phyloP scores from a whole-genome alignment of 2,888 invertebrate species.

The Athalia circularis region DNA sequence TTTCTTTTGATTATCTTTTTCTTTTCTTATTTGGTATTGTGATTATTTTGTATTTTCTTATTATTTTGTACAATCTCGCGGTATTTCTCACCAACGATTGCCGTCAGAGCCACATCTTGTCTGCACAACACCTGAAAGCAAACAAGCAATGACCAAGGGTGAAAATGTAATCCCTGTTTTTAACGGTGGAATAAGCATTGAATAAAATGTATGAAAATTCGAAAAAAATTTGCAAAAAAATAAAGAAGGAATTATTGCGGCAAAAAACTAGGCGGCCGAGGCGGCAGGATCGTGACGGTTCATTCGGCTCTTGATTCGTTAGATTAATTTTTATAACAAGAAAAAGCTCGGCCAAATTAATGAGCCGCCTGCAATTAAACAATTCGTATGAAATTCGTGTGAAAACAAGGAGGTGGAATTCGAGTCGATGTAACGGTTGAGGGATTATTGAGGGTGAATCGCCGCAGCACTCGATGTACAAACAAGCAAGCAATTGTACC shows the following conservation, averaged over 20 bases:
- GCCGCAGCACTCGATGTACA: neutral
- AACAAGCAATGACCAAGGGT: conserved; percentile 8
- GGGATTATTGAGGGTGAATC: neutral
- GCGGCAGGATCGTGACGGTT: too few species aligned
- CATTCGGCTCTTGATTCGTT: too few species aligned
- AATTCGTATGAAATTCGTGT: too few species aligned
- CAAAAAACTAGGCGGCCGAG: too few species aligned
- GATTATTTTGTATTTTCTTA: too few species aligned
- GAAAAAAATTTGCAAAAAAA: too few species aligned
- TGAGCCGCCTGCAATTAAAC: too few species aligned
- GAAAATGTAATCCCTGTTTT: conserved; percentile 17
- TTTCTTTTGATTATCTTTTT: neutral
- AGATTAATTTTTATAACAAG: too few species aligned
- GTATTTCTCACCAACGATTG: neutral
- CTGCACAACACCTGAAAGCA: conserved; percentile 41
- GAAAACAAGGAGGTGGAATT: neutral
- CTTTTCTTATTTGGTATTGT: too few species aligned
- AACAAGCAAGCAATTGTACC: neutral
- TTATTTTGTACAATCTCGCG: neutral
- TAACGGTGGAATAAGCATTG: neutral
- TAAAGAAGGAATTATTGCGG: too few species aligned
- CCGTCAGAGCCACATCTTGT: neutral
- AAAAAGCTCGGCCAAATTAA: too few species aligned
- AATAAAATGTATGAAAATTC: neutral
- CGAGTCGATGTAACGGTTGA: neutral